Evolutionary conservation across 2,888 invertebrate genomes (phyloP).

Genomic region (Xylocampa areola): DNA sequence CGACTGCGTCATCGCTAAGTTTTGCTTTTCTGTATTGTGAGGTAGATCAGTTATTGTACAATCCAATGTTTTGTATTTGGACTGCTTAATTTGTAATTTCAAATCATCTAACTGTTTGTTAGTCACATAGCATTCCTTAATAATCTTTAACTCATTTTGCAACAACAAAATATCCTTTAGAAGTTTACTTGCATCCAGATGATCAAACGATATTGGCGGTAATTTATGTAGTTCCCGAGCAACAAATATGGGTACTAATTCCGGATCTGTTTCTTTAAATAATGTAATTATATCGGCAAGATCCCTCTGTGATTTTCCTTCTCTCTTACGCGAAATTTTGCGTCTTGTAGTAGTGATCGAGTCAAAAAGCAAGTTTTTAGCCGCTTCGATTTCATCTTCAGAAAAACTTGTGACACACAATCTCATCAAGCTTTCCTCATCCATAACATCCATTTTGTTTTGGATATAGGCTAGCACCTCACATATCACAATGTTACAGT

Average conservation of each 20-base stretch:
- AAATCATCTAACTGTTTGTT: conserved; percentile 23
- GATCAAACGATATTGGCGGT: no score
- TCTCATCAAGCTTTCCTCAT: no score
- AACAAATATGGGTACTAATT: conserved; percentile 33
- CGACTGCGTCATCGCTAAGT: not conserved
- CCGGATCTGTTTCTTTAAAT: conserved; percentile 17
- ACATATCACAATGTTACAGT: no score
- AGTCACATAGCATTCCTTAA: conserved; percentile 26
- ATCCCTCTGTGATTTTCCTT: conserved; percentile 25
- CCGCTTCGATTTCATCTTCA: conserved; percentile 17
- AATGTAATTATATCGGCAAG: conserved; percentile 20
- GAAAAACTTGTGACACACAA: conserved; percentile 1
- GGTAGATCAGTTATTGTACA: conserved; percentile 9
- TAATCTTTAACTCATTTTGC: conserved; percentile 12
- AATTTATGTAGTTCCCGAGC: conserved; percentile 22
- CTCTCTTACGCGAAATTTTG: conserved; percentile 18
- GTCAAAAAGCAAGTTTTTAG: conserved; percentile 25
- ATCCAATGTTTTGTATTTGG: not conserved
- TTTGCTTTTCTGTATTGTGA: not conserved
- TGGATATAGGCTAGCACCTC: conserved; percentile 9
- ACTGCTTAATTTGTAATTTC: conserved; percentile 21
- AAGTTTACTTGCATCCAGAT: no score
- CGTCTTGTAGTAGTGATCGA: conserved; percentile 23
- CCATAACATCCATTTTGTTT: not conserved
- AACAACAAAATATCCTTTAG: conserved; percentile 17